Evolutionary conservation across 2,797 vertebrate genomes (phyloP).

Genomic region (Clarias pachynema): DNA sequence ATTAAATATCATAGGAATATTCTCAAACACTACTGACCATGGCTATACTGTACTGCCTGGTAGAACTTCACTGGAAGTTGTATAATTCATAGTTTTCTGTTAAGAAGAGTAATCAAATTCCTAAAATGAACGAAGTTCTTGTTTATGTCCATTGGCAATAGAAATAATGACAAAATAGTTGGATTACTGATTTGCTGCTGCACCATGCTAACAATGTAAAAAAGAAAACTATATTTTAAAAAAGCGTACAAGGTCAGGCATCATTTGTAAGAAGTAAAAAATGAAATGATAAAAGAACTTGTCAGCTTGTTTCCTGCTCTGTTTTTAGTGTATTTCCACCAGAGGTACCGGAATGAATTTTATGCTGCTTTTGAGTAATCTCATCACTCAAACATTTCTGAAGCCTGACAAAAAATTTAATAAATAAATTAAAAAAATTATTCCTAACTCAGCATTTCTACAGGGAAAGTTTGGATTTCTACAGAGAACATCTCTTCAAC

Average conservation of each 20-base stretch:
- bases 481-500: background rate
- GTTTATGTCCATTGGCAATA: background rate
- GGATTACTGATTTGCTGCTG: background rate
- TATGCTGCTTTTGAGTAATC: background rate
- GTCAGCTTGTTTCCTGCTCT: conserved; percentile 11
- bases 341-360: background rate
- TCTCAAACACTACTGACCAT: background rate
- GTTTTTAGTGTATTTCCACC: conserved; percentile 2
- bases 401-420: background rate
- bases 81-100: background rate
- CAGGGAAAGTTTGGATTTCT: background rate
- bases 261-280: conserved; percentile 34
- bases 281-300: conserved; percentile 32
- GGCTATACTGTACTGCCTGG: background rate
- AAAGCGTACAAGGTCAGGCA: conserved; percentile 16
- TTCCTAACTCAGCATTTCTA: background rate
- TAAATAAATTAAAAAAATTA: background rate
- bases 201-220: background rate
- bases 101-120: background rate
- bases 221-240: background rate
- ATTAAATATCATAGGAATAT: background rate
- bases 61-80: background rate
- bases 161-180: background rate
- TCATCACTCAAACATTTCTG: conserved; percentile 1
- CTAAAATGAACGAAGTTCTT: background rate